Base-by-base conservation (phyloP, 2,797 vertebrate species). In the Lagothrix lagotricha region DNA sequence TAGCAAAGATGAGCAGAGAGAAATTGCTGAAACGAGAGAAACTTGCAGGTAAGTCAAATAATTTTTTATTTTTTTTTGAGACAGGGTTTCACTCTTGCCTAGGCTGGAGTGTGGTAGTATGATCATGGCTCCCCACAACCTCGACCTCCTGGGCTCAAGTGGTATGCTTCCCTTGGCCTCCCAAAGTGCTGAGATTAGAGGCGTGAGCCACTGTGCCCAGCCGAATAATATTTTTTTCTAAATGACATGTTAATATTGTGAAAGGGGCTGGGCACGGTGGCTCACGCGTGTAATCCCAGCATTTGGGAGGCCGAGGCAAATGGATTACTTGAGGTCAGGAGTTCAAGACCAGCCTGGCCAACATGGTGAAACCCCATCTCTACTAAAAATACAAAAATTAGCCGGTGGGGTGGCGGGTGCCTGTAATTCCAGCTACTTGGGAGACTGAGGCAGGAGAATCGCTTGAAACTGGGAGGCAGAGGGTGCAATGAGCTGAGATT, bases 1-100 rank as follows among this genome's bases (percentile, higher is more conserved):
- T 98, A 99, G 99, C 93, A 99, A 99, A 97, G 99, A 99, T 96
- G 99, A 99, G 73, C 99, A 99, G 91, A 99, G 99, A 76, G 99
- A 99, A 97, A 99, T 99, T 33, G 99, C 99, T 14, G 99, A 99
- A 92, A 99, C 99, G 0, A 99, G 99, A 98, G 99, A 99, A 98
- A 99, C 99, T 0, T 99, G 99, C 98, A 99, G 99, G 99, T 99
- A 92, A 85, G 98, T 97, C 0, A 0, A 10, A 0, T 30, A 0
- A 4, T 2, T 14, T 0, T 0, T 7, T 80, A 1, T 20, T n/a
- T 20, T n/a, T 13, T 7, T 90, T 61, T 64, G 15, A 15, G 15
- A 19, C 7, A 67, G 33, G 33, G 33, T 67, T 67, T 67, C 33
- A 67, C 61, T n/a, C 15, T 67, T 67, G 33, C 33, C 30, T n/a